Evolutionary conservation across 30 jellyfish, hydroid and myxozoan species (phyloP), one percentile per base, ranked within the genome.

Genomic region (Clytia hemisphaerica): DNA sequence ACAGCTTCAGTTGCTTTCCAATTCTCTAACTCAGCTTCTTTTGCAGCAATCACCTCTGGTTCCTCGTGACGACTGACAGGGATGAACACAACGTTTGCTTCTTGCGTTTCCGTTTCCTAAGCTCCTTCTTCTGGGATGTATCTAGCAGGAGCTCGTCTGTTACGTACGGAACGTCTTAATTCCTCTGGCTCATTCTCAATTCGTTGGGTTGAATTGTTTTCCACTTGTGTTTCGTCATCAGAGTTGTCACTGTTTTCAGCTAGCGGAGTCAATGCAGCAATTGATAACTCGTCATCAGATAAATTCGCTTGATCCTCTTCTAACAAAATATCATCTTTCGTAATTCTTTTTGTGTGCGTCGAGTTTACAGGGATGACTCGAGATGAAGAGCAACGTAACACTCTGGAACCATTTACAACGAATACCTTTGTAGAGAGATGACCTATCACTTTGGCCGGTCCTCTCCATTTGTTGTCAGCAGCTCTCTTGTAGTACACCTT

Each of bases 1-100:
- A 55, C 69, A 28, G 69, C 69, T 28, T 55, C 69, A 19, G 69
- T 55, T 55, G 50, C 36, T 28, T 55, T 18, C 69, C 69, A 55
- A 42, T 55, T 55, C n/a, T 3, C 50, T 7, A 50, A 28, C 22
- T 50, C 65, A 7, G 65, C 65, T 50, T 50, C 22, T 6, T 50
- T 50, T 21, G 65, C 65, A 7, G 15, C 65, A 9, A 50, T 7
- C 14, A 50, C 65, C 10, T 21, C 27, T 50, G 15, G 65, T 21
- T 50, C 65, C 6, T 28, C 65, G 27, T 50, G 65, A 9, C 65
- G 14, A 6, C 22, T 6, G 22, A 50, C 65, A 14, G 65, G 69
- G 29, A 55, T 55, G 15, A 16, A 55, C 25, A 19, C 69, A 4
- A 19, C 40, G 50, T 55, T 55, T 4, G 40, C 69, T 32, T 55